Percentiles rank a stretch among this genome's conserved stretches.
Conservation (phyloP, 2,113 vertebrate species). For the Corythaixoides concolor region DNA sequence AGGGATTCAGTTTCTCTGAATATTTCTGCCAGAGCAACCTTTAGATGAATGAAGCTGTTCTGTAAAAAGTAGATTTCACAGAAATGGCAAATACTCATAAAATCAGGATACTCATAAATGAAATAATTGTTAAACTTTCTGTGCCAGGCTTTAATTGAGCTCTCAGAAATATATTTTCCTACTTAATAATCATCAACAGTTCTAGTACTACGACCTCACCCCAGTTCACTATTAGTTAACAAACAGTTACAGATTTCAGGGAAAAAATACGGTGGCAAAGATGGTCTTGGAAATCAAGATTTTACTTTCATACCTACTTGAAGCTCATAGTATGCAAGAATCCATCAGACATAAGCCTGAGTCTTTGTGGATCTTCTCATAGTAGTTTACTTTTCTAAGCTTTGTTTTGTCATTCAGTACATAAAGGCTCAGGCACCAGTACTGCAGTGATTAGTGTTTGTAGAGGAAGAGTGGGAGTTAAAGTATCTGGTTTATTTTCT, state of each 20-base stretch:
- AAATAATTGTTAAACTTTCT: not conserved
- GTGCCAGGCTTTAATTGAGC: not conserved
- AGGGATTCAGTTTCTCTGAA: not conserved
- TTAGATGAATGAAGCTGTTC: not conserved
- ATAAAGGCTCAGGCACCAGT: accelerated
- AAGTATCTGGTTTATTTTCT: not conserved
- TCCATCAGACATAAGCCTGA: not conserved
- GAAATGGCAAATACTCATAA: not conserved
- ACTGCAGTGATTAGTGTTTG: not conserved
- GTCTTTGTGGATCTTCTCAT: not conserved
- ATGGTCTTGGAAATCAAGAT: not conserved
- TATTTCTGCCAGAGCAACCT: not conserved
- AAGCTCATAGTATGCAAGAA: not conserved
- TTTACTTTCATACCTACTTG: not conserved
- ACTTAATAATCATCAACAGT: not conserved
- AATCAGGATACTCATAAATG: not conserved
- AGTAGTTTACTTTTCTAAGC: not conserved
- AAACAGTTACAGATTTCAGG: not conserved
- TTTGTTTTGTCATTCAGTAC: not conserved
- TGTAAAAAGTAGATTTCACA: not conserved
- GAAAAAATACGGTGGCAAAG: not conserved
- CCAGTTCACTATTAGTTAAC: not conserved
- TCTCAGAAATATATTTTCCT: not conserved
- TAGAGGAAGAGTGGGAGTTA: not conserved
- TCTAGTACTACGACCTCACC: not conserved